phyloP scores from a whole-genome alignment of 1,140 invertebrate genomes.

The Zaprionus africanus region DNA sequence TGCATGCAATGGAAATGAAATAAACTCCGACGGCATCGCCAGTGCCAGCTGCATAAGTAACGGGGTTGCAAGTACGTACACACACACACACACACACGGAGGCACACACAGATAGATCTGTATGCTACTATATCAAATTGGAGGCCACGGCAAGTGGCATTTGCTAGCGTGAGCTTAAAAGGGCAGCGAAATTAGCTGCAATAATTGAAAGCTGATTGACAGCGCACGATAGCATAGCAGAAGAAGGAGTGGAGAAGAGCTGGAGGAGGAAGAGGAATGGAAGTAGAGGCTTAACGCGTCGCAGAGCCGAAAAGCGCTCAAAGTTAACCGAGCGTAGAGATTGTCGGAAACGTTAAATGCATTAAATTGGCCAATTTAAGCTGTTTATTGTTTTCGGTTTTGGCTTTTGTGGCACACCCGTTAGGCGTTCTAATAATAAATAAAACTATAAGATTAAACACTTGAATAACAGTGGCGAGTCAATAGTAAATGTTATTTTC shows the following conservation, averaged over 20 bases:
- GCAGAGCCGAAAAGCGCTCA: conserved; percentile 3
- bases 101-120: not conserved
- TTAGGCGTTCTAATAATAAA: not conserved
- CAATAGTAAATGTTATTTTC: not conserved
- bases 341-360: conserved; percentile 5
- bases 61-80: conserved; percentile 12
- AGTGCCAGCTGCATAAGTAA: conserved; percentile 24
- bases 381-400: conserved; percentile 7
- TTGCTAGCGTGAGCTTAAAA: conserved; percentile 45
- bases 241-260: not conserved
- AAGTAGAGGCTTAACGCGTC: conserved; percentile 2
- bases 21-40: conserved; percentile 54
- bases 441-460: not conserved
- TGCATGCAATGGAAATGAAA: conserved; percentile 74
- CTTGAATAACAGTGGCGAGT: not conserved
- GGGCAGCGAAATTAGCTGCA: conserved; percentile 66
- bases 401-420: not conserved
- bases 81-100: not conserved
- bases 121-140: conserved; percentile 25
- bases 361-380: conserved; percentile 8
- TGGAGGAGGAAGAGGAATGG: not conserved
- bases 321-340: conserved; percentile 11
- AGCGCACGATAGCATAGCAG: conserved; percentile 16
- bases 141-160: conserved; percentile 25
- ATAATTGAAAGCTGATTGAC: conserved; percentile 74